A percentile compares a stretch with the other conserved stretches of the same genome.
Conservation (phyloP, 1,140 invertebrate species). For the Tetraneura akinire region DNA sequence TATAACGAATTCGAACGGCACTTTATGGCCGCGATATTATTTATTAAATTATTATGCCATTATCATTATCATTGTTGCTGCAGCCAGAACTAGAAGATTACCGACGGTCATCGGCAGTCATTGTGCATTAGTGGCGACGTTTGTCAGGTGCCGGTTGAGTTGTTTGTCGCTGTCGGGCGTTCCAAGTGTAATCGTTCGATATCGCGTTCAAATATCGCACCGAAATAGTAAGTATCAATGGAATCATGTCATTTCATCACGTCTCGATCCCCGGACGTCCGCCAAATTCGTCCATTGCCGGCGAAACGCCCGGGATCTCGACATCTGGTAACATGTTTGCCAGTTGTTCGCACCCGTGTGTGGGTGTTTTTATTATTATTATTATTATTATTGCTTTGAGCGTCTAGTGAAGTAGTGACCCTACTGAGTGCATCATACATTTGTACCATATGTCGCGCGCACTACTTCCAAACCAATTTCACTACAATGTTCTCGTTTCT, state of each 20-base stretch:
- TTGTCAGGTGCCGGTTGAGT: not conserved
- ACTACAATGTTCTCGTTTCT: not conserved
- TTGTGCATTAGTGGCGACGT: not conserved
- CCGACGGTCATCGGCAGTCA: not conserved
- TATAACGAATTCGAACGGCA: not conserved
- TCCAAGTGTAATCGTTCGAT: not conserved
- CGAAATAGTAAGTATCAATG: not conserved
- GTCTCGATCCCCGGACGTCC: not conserved
- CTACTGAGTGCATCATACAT: not conserved
- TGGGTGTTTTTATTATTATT: constrained; percentile 21
- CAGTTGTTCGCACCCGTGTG: constrained; percentile 15
- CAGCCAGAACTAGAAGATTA: not conserved
- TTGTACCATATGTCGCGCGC: constrained; percentile 14
- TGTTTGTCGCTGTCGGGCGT: not conserved
- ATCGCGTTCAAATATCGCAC: not conserved
- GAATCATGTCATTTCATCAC: not conserved
- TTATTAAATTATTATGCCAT: not conserved
- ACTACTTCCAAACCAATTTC: not conserved
- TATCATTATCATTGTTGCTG: not conserved
- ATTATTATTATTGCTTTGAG: not conserved
- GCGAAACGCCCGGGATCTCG: not conserved
- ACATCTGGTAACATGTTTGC: not conserved
- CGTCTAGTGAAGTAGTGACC: not conserved
- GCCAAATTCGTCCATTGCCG: not conserved
- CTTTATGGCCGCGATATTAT: not conserved